Conservation (phyloP, 1,140 invertebrate genomes). For the Caenorhabditis brenneri region DNA sequence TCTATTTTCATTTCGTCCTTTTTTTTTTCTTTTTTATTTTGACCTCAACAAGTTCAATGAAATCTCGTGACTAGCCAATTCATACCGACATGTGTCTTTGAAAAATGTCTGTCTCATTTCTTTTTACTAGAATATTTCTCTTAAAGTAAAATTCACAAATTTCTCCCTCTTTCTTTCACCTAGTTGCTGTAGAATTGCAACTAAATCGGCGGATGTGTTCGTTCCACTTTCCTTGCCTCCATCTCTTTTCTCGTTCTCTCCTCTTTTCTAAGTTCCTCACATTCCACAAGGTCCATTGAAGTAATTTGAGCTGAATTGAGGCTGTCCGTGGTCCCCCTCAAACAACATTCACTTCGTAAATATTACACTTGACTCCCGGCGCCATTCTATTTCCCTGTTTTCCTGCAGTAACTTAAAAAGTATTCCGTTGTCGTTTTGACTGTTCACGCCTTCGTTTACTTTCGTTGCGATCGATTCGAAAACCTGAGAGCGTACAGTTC, state of each 20-base stretch:
- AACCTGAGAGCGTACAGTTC: conserved; percentile 27
- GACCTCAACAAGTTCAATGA: neutral
- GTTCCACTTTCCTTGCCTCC: neutral
- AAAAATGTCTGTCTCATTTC: no score
- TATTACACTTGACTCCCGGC: conserved; percentile 15
- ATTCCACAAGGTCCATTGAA: neutral
- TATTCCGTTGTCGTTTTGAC: neutral
- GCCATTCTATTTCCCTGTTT: neutral
- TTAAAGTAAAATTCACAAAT: neutral
- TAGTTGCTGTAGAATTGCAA: neutral
- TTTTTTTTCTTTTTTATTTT: neutral
- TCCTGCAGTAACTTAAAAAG: neutral
- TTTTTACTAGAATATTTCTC: neutral
- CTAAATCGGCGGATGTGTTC: neutral
- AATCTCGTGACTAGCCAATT: neutral
- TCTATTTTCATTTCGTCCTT: neutral
- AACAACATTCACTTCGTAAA: neutral
- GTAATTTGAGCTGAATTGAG: conserved; percentile 32
- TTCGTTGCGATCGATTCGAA: neutral
- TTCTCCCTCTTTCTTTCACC: neutral
- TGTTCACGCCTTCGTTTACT: neutral
- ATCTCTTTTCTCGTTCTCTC: neutral
- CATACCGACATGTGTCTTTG: no score
- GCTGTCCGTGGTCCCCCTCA: neutral
- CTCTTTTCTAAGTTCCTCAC: neutral